Conservation (phyloP, 2,797 vertebrate genomes). For the Hippocampus kuda region DNA sequence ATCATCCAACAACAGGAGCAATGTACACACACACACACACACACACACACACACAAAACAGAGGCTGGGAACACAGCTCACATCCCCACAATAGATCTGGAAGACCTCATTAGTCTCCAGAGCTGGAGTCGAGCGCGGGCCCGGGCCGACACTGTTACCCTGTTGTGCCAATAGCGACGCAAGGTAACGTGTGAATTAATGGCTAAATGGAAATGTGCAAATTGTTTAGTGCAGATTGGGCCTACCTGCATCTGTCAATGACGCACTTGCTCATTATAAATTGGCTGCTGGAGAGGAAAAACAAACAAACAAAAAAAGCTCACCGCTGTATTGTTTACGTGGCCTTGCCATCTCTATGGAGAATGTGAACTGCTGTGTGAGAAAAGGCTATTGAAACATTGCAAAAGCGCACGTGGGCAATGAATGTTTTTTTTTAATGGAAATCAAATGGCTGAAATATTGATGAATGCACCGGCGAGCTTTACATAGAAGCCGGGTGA, state of each 20-base stretch:
- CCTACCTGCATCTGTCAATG: slow-evolving; percentile 41
- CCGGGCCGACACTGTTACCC: slow-evolving; percentile 31
- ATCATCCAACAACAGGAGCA: slow-evolving; percentile 46
- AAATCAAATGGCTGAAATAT: slow-evolving; percentile 7
- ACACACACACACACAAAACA: not conserved
- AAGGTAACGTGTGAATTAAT: slow-evolving; percentile 46
- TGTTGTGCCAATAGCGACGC: slow-evolving; percentile 46
- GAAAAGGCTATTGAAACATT: slow-evolving; percentile 18
- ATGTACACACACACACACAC: not conserved
- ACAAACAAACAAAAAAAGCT: slow-evolving; percentile 10
- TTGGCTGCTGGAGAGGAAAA: slow-evolving; percentile 22
- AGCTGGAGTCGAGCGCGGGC: slow-evolving; percentile 40
- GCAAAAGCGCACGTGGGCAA: slow-evolving; percentile 11
- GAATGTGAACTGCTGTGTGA: slow-evolving; percentile 1
- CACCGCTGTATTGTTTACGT: slow-evolving; percentile 11
- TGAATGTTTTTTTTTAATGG: slow-evolving; percentile 13
- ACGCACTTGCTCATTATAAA: slow-evolving; percentile 31
- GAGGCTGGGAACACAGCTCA: slow-evolving; percentile 26
- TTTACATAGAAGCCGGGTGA: not conserved
- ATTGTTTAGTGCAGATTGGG: slow-evolving; percentile 49
- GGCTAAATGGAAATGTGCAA: slow-evolving; percentile 43
- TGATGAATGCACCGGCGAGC: not conserved
- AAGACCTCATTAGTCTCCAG: slow-evolving; percentile 60
- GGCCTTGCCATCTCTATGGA: slow-evolving; percentile 1
- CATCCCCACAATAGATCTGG: slow-evolving; percentile 53